phyloP scores from a whole-genome alignment of 2,888 invertebrate species.

The Pseudoips prasinana region DNA sequence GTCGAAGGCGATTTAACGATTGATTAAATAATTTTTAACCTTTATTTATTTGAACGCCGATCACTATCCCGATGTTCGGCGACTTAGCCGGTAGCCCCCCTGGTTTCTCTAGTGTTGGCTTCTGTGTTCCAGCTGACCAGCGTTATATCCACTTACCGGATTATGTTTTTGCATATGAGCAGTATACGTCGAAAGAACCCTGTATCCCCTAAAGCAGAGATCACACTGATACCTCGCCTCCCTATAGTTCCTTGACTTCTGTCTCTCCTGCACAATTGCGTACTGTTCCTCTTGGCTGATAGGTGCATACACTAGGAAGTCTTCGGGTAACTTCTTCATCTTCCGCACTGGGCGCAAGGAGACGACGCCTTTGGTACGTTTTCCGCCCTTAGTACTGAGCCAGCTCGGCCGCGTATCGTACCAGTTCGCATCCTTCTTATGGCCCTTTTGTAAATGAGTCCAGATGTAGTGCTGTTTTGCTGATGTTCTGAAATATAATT shows the following conservation, averaged over 20 bases:
- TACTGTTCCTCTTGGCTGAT: conserved; percentile 66
- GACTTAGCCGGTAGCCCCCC: too few species aligned
- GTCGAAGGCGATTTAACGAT: too few species aligned
- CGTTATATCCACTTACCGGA: conserved; percentile 58
- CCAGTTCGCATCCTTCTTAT: conserved; percentile 46
- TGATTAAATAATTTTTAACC: too few species aligned
- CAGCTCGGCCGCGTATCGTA: conserved; percentile 49
- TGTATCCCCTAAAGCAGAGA: conserved; percentile 61
- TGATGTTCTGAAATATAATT: conserved; percentile 47
- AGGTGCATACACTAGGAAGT: conserved; percentile 54
- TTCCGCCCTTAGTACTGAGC: conserved; percentile 45
- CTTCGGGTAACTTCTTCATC: conserved; percentile 45
- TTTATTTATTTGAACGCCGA: too few species aligned
- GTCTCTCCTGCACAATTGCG: conserved; percentile 47
- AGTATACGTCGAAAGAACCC: conserved; percentile 50
- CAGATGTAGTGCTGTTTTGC: conserved; percentile 67
- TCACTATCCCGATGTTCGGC: too few species aligned
- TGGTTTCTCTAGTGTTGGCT: too few species aligned
- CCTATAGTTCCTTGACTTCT: conserved; percentile 55
- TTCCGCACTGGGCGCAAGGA: conserved; percentile 39
- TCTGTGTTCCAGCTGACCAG: too few species aligned
- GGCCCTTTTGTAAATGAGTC: conserved; percentile 52
- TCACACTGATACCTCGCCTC: conserved; percentile 62
- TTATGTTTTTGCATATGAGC: conserved; percentile 74
- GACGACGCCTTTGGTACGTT: conserved; percentile 34